Evolutionary conservation across 2,113 vertebrate genomes (phyloP).

Genomic region (Tretioscincus oriximinensis): DNA sequence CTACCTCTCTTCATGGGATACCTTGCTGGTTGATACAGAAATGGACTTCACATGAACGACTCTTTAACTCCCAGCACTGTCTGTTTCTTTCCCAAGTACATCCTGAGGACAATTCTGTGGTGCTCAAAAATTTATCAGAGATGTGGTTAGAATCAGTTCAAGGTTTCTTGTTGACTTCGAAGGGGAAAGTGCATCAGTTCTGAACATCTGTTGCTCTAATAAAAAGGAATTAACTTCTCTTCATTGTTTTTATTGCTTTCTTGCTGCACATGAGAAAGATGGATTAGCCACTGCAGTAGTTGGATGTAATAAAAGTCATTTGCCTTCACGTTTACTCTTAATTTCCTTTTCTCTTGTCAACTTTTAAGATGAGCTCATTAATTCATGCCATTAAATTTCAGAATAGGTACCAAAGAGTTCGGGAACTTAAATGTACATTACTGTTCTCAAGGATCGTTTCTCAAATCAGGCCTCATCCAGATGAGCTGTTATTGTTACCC

Average conservation of each 20-base stretch:
- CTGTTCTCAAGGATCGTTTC: not conserved
- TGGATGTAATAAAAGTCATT: not conserved
- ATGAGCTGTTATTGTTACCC: too few relatives aligned
- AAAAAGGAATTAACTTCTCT: conserved; percentile 1
- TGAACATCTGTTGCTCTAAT: conserved; percentile 11
- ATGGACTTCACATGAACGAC: not conserved
- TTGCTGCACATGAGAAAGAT: not conserved
- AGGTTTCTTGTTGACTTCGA: conserved; percentile 1
- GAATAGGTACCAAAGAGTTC: not conserved
- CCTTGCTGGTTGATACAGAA: not conserved
- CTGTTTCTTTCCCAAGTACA: not conserved
- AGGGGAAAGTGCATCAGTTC: not conserved
- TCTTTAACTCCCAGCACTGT: not conserved
- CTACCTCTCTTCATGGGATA: not conserved
- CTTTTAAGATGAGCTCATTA: not conserved
- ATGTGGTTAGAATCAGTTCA: not conserved
- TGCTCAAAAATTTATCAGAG: not conserved
- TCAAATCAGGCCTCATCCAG: too few relatives aligned
- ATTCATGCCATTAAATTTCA: not conserved
- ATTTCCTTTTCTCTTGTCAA: not conserved
- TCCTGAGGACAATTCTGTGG: not conserved
- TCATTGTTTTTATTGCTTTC: not conserved
- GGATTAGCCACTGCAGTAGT: not conserved
- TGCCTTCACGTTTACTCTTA: not conserved
- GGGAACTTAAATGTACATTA: not conserved